A percentile compares a stretch with the other conserved stretches of the same genome.
phyloP scores from a whole-genome alignment of 2,113 vertebrate species.

The Phoenicopterus ruber region DNA sequence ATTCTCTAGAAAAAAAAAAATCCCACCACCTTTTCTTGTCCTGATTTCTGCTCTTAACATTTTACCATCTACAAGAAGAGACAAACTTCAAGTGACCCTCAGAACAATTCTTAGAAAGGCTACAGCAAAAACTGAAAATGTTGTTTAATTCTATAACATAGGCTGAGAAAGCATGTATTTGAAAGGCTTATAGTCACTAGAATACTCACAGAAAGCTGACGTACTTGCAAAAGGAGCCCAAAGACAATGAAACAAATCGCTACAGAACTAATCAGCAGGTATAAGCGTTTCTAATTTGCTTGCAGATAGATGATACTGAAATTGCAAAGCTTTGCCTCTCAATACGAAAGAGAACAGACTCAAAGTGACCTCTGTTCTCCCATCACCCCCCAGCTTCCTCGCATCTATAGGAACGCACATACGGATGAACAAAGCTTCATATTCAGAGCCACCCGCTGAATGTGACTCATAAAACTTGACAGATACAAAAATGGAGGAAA shows the following conservation, averaged over 20 bases:
- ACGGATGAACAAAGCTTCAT: neutral
- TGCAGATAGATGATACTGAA: neutral
- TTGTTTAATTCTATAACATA: neutral
- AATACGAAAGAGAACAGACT: neutral
- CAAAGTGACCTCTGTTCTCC: neutral
- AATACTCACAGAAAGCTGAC: neutral
- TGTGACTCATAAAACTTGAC: neutral
- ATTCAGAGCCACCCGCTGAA: neutral
- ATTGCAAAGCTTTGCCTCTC: neutral
- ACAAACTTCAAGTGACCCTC: neutral
- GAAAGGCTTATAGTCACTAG: neutral
- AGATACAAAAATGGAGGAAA: conserved; percentile 32
- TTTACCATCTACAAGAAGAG: neutral
- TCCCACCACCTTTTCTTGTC: neutral
- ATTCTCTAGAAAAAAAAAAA: neutral
- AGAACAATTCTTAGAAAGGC: neutral
- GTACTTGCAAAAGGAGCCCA: neutral
- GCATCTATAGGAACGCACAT: neutral
- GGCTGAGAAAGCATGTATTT: neutral
- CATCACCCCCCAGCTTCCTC: neutral
- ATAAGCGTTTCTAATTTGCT: neutral
- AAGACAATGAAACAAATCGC: neutral
- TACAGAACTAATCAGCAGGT: neutral
- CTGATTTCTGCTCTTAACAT: neutral
- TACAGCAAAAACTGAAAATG: neutral